Evolutionary conservation across 2,888 invertebrate species (phyloP).

Genomic region (Eupithecia tripunctaria): DNA sequence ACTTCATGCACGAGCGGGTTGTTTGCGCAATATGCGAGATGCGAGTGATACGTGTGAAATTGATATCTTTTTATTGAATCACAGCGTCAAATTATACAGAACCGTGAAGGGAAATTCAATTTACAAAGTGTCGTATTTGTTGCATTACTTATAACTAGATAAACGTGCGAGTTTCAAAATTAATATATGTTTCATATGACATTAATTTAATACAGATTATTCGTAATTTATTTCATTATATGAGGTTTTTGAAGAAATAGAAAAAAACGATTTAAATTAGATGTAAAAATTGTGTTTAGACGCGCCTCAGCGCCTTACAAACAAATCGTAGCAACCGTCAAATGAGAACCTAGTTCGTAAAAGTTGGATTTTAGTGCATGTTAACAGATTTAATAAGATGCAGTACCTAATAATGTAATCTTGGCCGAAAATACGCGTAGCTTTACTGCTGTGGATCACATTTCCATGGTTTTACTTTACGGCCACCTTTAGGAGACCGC

Average conservation of each 20-base stretch:
- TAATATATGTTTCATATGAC: too few species aligned
- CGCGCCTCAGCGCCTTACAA: conserved; percentile 28
- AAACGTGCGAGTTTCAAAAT: not conserved
- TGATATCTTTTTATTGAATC: conserved; percentile 40
- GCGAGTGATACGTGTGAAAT: conserved; percentile 41
- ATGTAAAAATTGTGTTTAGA: not conserved
- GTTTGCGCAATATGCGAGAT: conserved; percentile 61
- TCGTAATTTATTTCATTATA: not conserved
- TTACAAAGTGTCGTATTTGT: conserved; percentile 4
- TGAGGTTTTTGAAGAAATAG: not conserved
- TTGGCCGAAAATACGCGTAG: conserved; percentile 1
- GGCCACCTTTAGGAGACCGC: conserved; percentile 23
- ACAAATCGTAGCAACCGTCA: conserved; percentile 33
- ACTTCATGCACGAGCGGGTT: conserved; percentile 65
- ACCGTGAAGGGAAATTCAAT: conserved; percentile 3
- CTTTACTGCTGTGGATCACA: not conserved
- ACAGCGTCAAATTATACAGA: conserved; percentile 24
- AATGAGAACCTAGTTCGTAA: conserved; percentile 9
- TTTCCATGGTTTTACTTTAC: conserved; percentile 30
- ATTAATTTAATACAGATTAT: too few species aligned
- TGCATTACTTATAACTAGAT: not conserved
- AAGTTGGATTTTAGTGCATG: conserved; percentile 13
- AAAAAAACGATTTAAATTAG: not conserved
- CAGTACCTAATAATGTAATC: conserved; percentile 15
- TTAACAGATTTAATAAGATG: conserved; percentile 3